Percentiles rank a stretch among this genome's conserved stretches.
Evolutionary conservation across 92 coral and sea anemone genomes (phyloP).

Genomic region (Zoanthus sociatus): DNA sequence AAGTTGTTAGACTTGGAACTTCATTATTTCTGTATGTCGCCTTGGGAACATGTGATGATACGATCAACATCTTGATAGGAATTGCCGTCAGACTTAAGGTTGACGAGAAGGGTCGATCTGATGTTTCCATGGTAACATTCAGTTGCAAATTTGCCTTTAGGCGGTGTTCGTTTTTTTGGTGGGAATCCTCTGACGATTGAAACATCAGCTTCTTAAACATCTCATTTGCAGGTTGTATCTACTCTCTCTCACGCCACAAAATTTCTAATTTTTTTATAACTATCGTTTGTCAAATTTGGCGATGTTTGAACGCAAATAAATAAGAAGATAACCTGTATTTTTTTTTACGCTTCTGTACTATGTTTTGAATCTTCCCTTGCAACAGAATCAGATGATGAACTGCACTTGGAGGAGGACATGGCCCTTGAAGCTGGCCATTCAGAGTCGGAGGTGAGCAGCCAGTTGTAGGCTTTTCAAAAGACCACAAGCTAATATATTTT

Average conservation of each 20-base stretch:
- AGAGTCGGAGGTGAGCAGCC: slow-evolving; percentile 56
- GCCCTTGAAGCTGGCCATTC: slow-evolving; percentile 66
- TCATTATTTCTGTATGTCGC: not conserved
- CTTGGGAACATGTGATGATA: slow-evolving; percentile 72
- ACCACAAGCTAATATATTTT: too few relatives aligned
- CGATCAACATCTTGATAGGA: slow-evolving; percentile 86
- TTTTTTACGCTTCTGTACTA: too few relatives aligned
- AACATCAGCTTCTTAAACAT: too few relatives aligned
- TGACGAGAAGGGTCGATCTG: slow-evolving; percentile 48
- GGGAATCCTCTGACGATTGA: too few relatives aligned
- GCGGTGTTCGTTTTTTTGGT: too few relatives aligned
- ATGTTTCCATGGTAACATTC: slow-evolving; percentile 20
- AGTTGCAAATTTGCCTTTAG: not conserved
- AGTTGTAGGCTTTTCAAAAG: too few relatives aligned
- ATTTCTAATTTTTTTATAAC: too few relatives aligned
- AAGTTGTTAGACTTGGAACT: not conserved
- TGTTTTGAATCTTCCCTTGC: not conserved
- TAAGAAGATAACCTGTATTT: too few relatives aligned
- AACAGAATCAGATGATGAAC: slow-evolving; percentile 57
- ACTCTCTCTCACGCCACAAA: too few relatives aligned
- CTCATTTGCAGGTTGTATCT: too few relatives aligned
- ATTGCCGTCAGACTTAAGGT: slow-evolving; percentile 94
- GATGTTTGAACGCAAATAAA: too few relatives aligned
- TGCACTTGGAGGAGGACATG: slow-evolving; percentile 59
- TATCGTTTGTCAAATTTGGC: too few relatives aligned